Conservation (phyloP, 2,113 vertebrate species). For the Gallinago paraguaiae region DNA sequence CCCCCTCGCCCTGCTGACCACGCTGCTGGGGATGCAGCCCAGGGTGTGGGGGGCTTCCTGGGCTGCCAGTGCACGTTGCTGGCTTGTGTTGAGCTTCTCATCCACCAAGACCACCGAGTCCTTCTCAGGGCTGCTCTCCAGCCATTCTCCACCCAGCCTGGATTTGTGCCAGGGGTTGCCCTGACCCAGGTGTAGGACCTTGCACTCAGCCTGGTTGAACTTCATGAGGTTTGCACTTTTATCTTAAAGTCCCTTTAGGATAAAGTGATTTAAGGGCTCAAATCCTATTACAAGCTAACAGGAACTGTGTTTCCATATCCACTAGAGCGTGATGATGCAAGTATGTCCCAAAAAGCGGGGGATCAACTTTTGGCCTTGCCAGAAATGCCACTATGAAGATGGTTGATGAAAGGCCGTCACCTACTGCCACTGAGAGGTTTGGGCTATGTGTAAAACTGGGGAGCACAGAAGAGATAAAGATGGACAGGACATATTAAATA, state of each 20-base stretch:
- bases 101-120: neutral
- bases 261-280: neutral
- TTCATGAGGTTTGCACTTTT: neutral
- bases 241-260: neutral
- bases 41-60: neutral
- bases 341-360: neutral
- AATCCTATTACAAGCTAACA: neutral
- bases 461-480: accelerated
- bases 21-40: neutral
- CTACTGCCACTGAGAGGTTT: neutral
- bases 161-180: neutral
- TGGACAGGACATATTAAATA: neutral
- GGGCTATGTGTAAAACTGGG: neutral
- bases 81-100: neutral
- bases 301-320: neutral
- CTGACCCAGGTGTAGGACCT: neutral
- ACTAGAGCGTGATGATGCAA: too few species aligned
- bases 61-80: accelerated
- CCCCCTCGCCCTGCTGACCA: neutral
- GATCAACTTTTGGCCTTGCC: neutral
- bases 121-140: neutral
- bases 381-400: neutral
- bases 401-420: neutral
- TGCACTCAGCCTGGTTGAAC: neutral
- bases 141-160: neutral